These are phyloP conservation scores for Hyaena hyaena DNA, from an alignment of 2,113 vertebrate genomes.

Conservation along the genomic window DNA sequence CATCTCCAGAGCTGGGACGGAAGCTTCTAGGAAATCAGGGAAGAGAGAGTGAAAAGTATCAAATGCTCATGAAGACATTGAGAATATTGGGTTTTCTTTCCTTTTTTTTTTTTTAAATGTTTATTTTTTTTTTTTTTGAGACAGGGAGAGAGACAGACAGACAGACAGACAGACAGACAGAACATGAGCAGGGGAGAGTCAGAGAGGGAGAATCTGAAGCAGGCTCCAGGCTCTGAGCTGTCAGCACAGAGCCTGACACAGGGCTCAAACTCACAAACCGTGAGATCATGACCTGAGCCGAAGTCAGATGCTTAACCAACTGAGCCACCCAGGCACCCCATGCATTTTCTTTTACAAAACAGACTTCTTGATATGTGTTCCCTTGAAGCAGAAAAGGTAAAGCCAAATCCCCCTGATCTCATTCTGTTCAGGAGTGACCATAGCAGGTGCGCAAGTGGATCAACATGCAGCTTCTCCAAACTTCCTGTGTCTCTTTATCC, in stretches of 20 bases:
- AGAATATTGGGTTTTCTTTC: not conserved
- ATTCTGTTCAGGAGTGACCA: not conserved
- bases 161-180: too few species aligned
- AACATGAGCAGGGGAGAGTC: too few species aligned
- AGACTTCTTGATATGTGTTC: not conserved
- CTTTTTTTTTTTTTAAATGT: too few species aligned
- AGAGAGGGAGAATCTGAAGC: too few species aligned
- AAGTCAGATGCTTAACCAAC: too few species aligned
- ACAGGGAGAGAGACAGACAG: too few species aligned
- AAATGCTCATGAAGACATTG: not conserved
- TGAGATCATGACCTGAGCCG: too few species aligned
- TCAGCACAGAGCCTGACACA: too few species aligned
- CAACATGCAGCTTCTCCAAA: constrained; percentile 9
- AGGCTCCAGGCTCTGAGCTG: too few species aligned
- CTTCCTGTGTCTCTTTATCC: not conserved
- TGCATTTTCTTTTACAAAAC: not conserved
- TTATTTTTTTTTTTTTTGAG: too few species aligned
- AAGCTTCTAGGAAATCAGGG: not conserved
- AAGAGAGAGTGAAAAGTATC: not conserved
- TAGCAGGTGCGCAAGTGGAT: not conserved
- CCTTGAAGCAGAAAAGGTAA: constrained; percentile 41
- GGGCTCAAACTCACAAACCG: too few species aligned
- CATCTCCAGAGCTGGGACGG: not conserved
- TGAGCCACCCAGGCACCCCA: too few species aligned
- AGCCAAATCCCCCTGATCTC: not conserved